phyloP scores from a whole-genome alignment of 2,113 vertebrate genomes.

The Axis porcinus region DNA sequence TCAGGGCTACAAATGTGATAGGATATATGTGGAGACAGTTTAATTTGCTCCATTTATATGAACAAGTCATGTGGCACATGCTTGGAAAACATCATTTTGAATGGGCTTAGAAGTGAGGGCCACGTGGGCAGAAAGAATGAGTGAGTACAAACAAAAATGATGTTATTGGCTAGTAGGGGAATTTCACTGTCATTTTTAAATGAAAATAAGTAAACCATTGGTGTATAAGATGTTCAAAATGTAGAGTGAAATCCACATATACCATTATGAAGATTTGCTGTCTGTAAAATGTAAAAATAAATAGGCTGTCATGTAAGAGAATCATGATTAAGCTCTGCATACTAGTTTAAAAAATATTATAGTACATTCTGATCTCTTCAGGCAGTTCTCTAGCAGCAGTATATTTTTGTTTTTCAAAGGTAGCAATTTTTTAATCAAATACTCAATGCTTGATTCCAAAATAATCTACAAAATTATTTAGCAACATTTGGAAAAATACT shows the following conservation, averaged over 20 bases:
- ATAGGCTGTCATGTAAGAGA: conserved; percentile 1
- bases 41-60: conserved; percentile 89
- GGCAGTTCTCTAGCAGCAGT: not conserved
- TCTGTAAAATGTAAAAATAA: conserved; percentile 10
- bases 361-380: conserved; percentile 1
- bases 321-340: not conserved
- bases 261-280: conserved; percentile 37
- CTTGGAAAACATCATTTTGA: conserved; percentile 81
- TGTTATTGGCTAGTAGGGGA: not conserved
- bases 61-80: conserved; percentile 85
- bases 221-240: not conserved
- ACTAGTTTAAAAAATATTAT: not conserved
- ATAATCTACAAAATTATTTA: conserved; percentile 10
- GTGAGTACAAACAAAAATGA: conserved; percentile 28
- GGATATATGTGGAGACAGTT: conserved; percentile 87
- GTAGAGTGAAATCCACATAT: not conserved
- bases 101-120: conserved; percentile 74
- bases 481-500: not conserved
- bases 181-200: not conserved
- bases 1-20: conserved; percentile 84
- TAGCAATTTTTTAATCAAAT: conserved; percentile 7
- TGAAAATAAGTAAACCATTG: conserved; percentile 32
- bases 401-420: conserved; percentile 36
- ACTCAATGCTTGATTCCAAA: not conserved
- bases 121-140: conserved; percentile 72